phyloP scores from a whole-genome alignment of 1,140 invertebrate genomes.

The Drosophila neocordata region DNA sequence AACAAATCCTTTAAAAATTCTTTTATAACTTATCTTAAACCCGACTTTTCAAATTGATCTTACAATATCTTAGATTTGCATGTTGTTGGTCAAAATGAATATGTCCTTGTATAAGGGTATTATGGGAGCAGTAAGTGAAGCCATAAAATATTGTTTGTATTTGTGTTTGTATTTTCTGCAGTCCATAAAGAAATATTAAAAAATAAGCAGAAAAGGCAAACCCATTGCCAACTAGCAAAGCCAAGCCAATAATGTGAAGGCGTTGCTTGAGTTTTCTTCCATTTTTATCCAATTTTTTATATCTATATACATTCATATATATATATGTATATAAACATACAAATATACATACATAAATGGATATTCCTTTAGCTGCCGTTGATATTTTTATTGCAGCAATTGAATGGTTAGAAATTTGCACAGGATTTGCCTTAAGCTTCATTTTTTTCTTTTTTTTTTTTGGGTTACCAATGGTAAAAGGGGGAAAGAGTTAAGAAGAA shows the following conservation, averaged over 20 bases:
- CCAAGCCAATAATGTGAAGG: conserved; percentile 46
- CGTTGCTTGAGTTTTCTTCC: conserved; percentile 23
- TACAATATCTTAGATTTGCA: no score
- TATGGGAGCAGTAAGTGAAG: conserved; percentile 27
- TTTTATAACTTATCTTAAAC: no score
- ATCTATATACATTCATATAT: not conserved
- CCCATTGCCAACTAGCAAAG: conserved; percentile 3
- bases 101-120: not conserved
- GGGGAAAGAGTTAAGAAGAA: not conserved
- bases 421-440: conserved; percentile 41
- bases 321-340: not conserved
- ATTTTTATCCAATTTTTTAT: conserved; percentile 11
- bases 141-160: conserved; percentile 66
- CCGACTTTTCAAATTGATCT: no score
- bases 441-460: conserved; percentile 1
- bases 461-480: not conserved
- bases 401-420: conserved; percentile 56
- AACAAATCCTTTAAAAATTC: no score
- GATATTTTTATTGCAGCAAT: conserved; percentile 70
- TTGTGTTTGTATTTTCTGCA: conserved; percentile 21
- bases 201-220: conserved; percentile 47
- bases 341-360: not conserved
- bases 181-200: conserved; percentile 74
- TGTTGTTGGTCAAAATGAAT: no score
- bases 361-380: conserved; percentile 45